A percentile compares a stretch with the other conserved stretches of the same genome.
Evolutionary conservation across 2,888 invertebrate genomes (phyloP).

Genomic region (Lucinisca nassula): DNA sequence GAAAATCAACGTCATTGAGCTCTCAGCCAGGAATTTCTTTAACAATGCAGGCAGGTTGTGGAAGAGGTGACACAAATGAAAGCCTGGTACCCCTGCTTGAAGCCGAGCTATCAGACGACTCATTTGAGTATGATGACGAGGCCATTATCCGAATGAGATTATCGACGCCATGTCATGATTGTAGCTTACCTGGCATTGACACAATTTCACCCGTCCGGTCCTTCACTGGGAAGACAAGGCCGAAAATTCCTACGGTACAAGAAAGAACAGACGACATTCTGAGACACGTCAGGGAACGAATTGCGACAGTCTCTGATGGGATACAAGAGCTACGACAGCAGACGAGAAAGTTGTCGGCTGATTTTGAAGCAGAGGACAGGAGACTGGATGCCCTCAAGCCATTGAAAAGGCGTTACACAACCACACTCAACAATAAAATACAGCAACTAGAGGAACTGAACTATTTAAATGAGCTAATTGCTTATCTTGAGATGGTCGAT

Average conservation of each 20-base stretch:
- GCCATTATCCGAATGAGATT: neutral
- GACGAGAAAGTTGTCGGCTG: neutral
- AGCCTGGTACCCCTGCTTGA: neutral
- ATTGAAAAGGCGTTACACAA: neutral
- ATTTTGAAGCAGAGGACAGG: neutral
- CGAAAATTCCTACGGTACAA: neutral
- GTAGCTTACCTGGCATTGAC: neutral
- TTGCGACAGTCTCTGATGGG: neutral
- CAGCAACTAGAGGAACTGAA: constrained; percentile 2
- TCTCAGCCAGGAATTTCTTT: too few species aligned
- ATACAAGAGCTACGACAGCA: neutral
- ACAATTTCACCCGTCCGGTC: neutral
- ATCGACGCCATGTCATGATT: neutral
- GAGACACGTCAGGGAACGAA: neutral
- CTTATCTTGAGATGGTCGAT: neutral
- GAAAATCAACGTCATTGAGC: too few species aligned
- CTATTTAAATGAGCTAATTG: constrained; percentile 7
- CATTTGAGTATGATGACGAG: neutral
- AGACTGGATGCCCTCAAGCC: neutral
- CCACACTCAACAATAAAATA: neutral
- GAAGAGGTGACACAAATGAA: neutral
- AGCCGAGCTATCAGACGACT: neutral
- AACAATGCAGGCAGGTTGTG: neutral
- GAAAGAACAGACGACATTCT: neutral
- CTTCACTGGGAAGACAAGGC: neutral